These are phyloP conservation scores for Mirza zaza DNA, from an alignment of 2,113 vertebrate genomes.

Conservation along the genomic window DNA sequence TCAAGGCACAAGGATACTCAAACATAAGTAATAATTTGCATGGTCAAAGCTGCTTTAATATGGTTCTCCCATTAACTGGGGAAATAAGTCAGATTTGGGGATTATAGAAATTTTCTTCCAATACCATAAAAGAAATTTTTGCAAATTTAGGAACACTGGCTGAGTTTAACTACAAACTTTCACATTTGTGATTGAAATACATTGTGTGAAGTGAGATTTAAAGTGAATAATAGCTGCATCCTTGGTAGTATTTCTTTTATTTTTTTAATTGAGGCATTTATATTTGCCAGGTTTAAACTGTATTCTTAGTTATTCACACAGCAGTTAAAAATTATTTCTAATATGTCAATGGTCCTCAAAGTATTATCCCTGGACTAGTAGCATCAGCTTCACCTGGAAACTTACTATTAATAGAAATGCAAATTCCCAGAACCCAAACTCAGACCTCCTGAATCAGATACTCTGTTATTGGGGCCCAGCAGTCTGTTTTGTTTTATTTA, in stretches of 20 bases:
- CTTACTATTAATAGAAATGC: neutral
- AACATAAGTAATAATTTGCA: neutral
- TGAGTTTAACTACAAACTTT: neutral
- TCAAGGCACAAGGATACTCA: neutral
- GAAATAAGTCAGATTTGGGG: neutral
- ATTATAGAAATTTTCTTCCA: neutral
- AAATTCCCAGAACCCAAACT: neutral
- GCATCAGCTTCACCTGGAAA: neutral
- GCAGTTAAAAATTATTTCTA: neutral
- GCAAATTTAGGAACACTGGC: neutral
- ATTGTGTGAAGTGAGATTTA: constrained; percentile 20
- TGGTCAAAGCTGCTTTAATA: neutral
- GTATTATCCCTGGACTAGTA: neutral
- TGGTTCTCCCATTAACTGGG: neutral
- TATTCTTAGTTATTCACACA: constrained; percentile 4
- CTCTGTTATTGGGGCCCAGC: fast-evolving
- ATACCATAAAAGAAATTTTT: neutral
- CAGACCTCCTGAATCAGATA: neutral
- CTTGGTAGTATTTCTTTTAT: neutral
- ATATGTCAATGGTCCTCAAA: neutral
- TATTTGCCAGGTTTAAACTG: neutral
- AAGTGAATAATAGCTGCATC: neutral
- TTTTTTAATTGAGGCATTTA: neutral
- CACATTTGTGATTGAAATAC: neutral
- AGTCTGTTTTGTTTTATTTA: neutral